Base-by-base conservation (phyloP, 2,888 invertebrate species). In the Tetragonisca angustula region DNA sequence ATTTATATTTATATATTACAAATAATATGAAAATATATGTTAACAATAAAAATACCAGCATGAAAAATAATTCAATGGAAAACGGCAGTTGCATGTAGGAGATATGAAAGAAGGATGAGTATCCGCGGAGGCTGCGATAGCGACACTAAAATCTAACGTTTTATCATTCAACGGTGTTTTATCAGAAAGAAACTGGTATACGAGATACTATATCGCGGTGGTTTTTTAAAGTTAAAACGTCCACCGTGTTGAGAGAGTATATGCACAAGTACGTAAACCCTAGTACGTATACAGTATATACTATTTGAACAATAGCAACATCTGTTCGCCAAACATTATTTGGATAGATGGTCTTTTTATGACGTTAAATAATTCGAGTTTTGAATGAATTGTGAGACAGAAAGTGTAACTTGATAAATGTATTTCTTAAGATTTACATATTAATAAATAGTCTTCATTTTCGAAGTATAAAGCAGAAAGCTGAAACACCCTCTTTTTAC, bases 41-140 rank as follows among this genome's bases (percentile, higher is more conserved):
- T 32, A 32, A 32, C 4, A 32, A 4, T 32, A 52, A 17, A 17
- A 4, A 52, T 52, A 52, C 15, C 36, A 1, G 43, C 43, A 9
- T 43, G 43, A 43, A 43, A 43, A 43, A 43, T 9, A 43, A 43
- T 43, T 43, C 43, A 43, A 6, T 9, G 43, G 9, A 43, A 43
- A 43, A 9, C 19, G 4, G 0, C 0, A 24, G 27, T 27, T 4
- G 27, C 27, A 9, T 24, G n/a, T 24, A 78, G 17, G 49, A 15
- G 43, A 52, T 54, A 24, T 11, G 17, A 17, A 24, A 24, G 32
- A 0, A 32, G 21, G 32, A 64, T 19, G 5, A 32, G 4, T 11
- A 71, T 73, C 75, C 69, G 71, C 32, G 81, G 84, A 83, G 52
- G 71, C 76, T 86, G 86, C 32, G 88, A 88, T 87, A 88, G 82